Percentiles rank a stretch among this genome's conserved stretches.
These are phyloP conservation scores for Antheraea yamamai DNA, from an alignment of 2,888 invertebrate genomes.

Conservation along the genomic window DNA sequence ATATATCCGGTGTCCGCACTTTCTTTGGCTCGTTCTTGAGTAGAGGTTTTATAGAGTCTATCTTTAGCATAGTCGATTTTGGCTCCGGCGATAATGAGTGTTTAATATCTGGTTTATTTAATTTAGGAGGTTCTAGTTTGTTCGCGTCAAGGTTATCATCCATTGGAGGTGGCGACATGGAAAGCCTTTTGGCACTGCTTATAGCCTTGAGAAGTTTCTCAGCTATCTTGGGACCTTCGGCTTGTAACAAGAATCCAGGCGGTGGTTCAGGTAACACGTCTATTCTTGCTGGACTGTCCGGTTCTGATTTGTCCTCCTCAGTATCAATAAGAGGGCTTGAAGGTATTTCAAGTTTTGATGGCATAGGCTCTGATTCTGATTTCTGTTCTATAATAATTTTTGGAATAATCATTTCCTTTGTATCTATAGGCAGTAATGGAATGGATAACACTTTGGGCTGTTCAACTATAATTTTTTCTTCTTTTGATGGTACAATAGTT, in stretches of 20 bases:
- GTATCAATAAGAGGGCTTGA: constrained; percentile 74
- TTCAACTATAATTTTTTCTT: constrained; percentile 30
- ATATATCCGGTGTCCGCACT: constrained; percentile 47
- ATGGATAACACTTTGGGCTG: constrained; percentile 21
- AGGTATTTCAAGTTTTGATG: constrained; percentile 57
- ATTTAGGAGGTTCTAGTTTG: constrained; percentile 55
- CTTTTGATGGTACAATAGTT: constrained; percentile 22
- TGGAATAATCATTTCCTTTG: constrained; percentile 37
- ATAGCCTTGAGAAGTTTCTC: constrained; percentile 84
- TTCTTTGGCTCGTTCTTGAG: constrained; percentile 59
- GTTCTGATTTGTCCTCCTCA: constrained; percentile 77
- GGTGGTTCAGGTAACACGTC: constrained; percentile 78
- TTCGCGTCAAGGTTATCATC: constrained; percentile 60
- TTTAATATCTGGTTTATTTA: constrained; percentile 47
- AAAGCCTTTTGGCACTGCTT: constrained; percentile 80
- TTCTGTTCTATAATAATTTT: constrained; percentile 52
- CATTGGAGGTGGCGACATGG: constrained; percentile 71
- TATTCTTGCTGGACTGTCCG: constrained; percentile 74
- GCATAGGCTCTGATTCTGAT: constrained; percentile 47
- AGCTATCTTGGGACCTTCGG: constrained; percentile 83
- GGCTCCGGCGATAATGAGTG: constrained; percentile 50
- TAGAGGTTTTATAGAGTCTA: constrained; percentile 44
- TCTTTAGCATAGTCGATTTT: constrained; percentile 38
- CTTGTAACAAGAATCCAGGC: constrained; percentile 71
- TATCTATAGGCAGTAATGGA: constrained; percentile 40